These are phyloP conservation scores for Taphrorychus bicolor DNA, from an alignment of 2,888 invertebrate species.

Conservation along the genomic window DNA sequence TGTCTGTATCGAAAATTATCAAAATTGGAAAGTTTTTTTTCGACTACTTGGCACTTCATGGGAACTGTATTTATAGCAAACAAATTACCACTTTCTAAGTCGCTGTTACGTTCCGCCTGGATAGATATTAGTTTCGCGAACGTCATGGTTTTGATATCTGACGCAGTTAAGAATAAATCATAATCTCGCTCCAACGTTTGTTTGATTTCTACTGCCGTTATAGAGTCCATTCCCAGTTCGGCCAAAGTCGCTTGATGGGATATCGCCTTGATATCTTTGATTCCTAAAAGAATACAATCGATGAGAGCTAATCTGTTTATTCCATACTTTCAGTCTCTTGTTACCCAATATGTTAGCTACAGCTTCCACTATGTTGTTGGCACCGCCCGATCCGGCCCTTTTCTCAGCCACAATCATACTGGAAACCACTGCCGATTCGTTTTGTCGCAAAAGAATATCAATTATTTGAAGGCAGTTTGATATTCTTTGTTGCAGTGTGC, in stretches of 20 bases:
- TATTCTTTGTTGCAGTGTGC: slow-evolving; percentile 74
- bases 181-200: slow-evolving; percentile 90
- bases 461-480: slow-evolving; percentile 68
- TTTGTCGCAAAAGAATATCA: slow-evolving; percentile 74
- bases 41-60: no score
- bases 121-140: slow-evolving; percentile 70
- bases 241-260: slow-evolving; percentile 78
- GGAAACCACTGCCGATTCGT: slow-evolving; percentile 69
- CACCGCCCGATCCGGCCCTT: slow-evolving; percentile 64
- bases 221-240: slow-evolving; percentile 95
- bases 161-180: slow-evolving; percentile 84
- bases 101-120: slow-evolving; percentile 58
- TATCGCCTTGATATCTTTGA: slow-evolving; percentile 69
- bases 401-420: slow-evolving; percentile 91
- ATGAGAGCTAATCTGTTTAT: not conserved
- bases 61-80: no score
- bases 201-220: slow-evolving; percentile 97
- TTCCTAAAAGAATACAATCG: slow-evolving; percentile 17
- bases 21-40: no score
- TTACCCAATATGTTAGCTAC: slow-evolving; percentile 68
- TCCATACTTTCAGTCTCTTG: not conserved
- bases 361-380: slow-evolving; percentile 75
- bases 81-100: slow-evolving; percentile 17
- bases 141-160: slow-evolving; percentile 84
- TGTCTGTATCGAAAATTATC: no score